Conservation (phyloP, 2,888 invertebrate genomes). For the Empis livida region DNA sequence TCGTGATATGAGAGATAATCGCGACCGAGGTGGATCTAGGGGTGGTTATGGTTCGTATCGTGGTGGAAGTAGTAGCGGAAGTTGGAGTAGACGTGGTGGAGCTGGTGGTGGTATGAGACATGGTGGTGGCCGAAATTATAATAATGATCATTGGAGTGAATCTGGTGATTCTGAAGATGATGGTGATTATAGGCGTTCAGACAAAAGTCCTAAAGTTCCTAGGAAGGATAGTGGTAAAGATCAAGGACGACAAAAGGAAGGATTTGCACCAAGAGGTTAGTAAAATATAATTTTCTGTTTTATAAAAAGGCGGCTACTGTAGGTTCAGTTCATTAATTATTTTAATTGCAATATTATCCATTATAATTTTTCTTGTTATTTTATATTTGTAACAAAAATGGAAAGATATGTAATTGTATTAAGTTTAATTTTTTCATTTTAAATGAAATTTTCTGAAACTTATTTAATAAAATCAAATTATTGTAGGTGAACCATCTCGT, state of each 20-base stretch:
- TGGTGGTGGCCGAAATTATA: conserved; percentile 28
- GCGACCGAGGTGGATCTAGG: conserved; percentile 16
- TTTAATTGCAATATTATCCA: no score
- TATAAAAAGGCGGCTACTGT: no score
- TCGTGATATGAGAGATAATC: conserved; percentile 13
- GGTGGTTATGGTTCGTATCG: conserved; percentile 40
- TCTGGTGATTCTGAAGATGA: conserved; percentile 63
- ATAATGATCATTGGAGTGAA: conserved; percentile 39
- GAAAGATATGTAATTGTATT: no score
- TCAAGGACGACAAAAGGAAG: conserved; percentile 39
- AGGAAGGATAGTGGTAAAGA: conserved; percentile 26
- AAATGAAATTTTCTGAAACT: no score
- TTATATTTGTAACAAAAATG: no score
- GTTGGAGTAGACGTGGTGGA: conserved; percentile 26
- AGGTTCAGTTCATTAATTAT: no score
- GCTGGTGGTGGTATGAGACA: conserved; percentile 33
- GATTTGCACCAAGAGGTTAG: conserved; percentile 64
- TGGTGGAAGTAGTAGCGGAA: conserved; percentile 39
- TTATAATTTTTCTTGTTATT: no score
- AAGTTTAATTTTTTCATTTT: no score
- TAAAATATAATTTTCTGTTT: not conserved
- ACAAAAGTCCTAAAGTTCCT: conserved; percentile 37
- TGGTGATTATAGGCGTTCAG: conserved; percentile 46
- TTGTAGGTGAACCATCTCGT: conserved; percentile 61
- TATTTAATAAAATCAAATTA: no score